These are phyloP conservation scores for Ataeniobius toweri DNA, from an alignment of 2,797 vertebrate species.

Conservation along the genomic window DNA sequence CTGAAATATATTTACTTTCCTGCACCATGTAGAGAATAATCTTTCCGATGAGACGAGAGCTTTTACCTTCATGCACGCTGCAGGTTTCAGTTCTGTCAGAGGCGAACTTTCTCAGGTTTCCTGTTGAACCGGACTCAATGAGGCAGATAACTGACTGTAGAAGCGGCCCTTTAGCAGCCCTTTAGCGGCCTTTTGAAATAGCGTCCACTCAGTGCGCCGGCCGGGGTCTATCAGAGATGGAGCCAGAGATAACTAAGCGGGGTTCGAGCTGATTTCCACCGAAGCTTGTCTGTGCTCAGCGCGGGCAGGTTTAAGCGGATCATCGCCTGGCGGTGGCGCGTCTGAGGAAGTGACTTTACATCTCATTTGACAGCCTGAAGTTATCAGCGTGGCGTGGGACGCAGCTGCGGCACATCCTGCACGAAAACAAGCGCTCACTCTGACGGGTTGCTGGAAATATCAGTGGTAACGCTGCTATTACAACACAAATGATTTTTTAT, in stretches of 20 bases:
- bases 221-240: neutral
- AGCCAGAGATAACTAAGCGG: neutral
- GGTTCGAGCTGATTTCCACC: neutral
- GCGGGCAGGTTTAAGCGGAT: neutral
- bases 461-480: constrained; percentile 10
- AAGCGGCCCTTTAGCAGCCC: constrained; percentile 10
- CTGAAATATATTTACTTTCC: neutral
- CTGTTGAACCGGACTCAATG: constrained; percentile 44
- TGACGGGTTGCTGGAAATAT: constrained; percentile 26
- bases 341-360: constrained; percentile 66
- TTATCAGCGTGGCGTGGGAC: constrained; percentile 52
- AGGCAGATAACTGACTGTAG: neutral
- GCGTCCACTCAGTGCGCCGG: neutral
- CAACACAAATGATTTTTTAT: neutral
- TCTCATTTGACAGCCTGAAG: constrained; percentile 33
- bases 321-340: neutral
- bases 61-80: constrained; percentile 48
- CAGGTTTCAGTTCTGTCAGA: constrained; percentile 54
- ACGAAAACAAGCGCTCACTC: constrained; percentile 4
- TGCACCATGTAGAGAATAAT: neutral
- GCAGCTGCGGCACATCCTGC: constrained; percentile 64
- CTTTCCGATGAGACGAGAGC: neutral
- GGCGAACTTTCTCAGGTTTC: constrained; percentile 51
- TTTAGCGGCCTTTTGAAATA: neutral
- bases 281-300: neutral